A percentile compares a stretch with the other conserved stretches of the same genome.
Conservation (phyloP, 53 echinoderm and acorn worm genomes). For the Paelopatides confundens region DNA sequence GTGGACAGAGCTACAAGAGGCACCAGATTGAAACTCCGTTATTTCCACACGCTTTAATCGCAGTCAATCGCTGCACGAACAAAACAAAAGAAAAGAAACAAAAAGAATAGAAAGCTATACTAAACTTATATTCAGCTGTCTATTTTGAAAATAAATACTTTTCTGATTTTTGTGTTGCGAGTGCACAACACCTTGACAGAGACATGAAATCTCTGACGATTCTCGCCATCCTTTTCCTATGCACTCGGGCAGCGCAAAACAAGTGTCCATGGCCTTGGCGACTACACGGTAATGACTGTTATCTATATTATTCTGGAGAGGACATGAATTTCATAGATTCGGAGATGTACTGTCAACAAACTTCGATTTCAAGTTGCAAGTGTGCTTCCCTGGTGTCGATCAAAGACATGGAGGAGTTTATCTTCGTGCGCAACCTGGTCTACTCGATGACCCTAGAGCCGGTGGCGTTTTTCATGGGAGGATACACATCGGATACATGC, state of each 20-base stretch:
- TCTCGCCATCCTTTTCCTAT: neutral
- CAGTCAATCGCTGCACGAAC: too few relatives aligned
- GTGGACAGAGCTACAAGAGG: too few relatives aligned
- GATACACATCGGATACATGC: neutral
- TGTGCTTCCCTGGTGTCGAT: neutral
- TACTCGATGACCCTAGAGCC: neutral
- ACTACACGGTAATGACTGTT: neutral
- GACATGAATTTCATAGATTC: neutral
- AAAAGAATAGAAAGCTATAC: too few relatives aligned
- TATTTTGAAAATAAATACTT: too few relatives aligned
- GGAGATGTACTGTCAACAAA: neutral
- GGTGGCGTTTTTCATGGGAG: slow-evolving; percentile 23
- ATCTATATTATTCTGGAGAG: neutral
- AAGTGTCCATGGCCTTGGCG: neutral
- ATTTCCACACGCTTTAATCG: too few relatives aligned
- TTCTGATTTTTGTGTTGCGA: too few relatives aligned
- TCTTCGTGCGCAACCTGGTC: slow-evolving; percentile 7
- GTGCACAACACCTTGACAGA: too few relatives aligned
- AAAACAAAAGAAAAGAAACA: too few relatives aligned
- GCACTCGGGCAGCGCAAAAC: neutral
- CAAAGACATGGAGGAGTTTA: neutral
- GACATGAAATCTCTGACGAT: neutral
- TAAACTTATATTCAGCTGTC: too few relatives aligned
- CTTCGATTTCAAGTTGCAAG: neutral
- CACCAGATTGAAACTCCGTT: too few relatives aligned